These are phyloP conservation scores for Mus caroli DNA, from an alignment of 2,797 vertebrate species.

Conservation along the genomic window DNA sequence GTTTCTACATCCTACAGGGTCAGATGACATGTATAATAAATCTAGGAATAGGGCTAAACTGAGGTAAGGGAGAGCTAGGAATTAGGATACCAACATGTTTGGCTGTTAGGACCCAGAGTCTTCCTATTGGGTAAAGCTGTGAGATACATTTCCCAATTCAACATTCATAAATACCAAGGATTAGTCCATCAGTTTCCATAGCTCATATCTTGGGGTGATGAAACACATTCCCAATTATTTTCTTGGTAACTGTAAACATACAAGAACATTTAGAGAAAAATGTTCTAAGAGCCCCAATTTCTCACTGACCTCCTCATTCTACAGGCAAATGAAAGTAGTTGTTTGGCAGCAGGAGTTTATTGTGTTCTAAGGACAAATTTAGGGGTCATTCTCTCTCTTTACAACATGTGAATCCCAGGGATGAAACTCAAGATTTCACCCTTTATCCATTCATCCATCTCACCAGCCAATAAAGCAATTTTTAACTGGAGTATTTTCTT, in stretches of 20 bases:
- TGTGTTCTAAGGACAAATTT: background rate
- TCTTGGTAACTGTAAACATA: background rate
- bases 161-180: background rate
- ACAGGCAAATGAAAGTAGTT: background rate
- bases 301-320: background rate
- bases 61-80: rapidly evolving
- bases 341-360: background rate
- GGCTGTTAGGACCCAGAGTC: background rate
- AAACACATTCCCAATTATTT: background rate
- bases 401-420: background rate
- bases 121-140: background rate
- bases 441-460: background rate
- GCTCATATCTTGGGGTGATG: background rate
- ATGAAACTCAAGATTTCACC: background rate
- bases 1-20: background rate
- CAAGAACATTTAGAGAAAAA: slow-evolving; percentile 18
- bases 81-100: background rate
- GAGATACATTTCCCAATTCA: background rate
- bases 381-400: background rate
- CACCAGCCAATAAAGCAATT: background rate
- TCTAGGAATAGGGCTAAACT: background rate
- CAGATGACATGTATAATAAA: background rate
- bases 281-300: background rate
- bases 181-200: background rate
- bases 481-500: slow-evolving; percentile 17